Conservation (phyloP, 2,888 invertebrate genomes). For the Ligdia adustata region DNA sequence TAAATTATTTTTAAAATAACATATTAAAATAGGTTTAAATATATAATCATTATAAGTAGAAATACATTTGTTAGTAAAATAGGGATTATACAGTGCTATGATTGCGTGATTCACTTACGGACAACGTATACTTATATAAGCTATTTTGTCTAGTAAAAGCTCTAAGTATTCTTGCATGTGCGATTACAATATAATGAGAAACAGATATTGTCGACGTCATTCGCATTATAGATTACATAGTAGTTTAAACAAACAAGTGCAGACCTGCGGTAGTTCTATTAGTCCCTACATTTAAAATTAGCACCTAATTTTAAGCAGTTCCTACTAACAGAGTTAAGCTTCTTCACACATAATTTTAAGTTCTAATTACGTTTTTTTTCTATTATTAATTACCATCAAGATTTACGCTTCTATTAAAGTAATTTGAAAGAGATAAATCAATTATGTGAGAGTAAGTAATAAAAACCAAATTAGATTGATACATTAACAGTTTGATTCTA, state of each 20-base stretch:
- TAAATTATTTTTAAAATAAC: too few relatives aligned
- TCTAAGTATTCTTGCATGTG: slow-evolving; percentile 29
- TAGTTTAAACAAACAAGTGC: slow-evolving; percentile 69
- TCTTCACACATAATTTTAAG: slow-evolving; percentile 37
- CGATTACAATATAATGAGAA: slow-evolving; percentile 46
- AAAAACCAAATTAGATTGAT: too few relatives aligned
- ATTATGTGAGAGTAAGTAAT: too few relatives aligned
- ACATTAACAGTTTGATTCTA: too few relatives aligned
- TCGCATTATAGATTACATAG: slow-evolving; percentile 58
- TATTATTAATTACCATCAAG: slow-evolving; percentile 44
- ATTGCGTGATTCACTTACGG: slow-evolving; percentile 21
- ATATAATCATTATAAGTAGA: too few relatives aligned
- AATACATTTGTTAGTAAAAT: too few relatives aligned
- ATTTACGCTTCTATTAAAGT: slow-evolving; percentile 23
- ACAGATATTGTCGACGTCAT: slow-evolving; percentile 79
- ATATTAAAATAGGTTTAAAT: too few relatives aligned
- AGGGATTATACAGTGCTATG: too few relatives aligned
- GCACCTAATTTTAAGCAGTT: slow-evolving; percentile 80
- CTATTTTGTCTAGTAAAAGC: slow-evolving; percentile 41
- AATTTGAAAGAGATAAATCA: too few relatives aligned
- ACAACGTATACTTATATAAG: slow-evolving; percentile 10
- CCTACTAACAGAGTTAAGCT: slow-evolving; percentile 66
- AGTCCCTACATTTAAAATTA: slow-evolving; percentile 60
- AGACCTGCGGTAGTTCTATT: slow-evolving; percentile 61
- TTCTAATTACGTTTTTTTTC: slow-evolving; percentile 47